These are phyloP conservation scores for Andricus quercusramuli DNA, from an alignment of 2,888 invertebrate genomes.

Conservation along the genomic window DNA sequence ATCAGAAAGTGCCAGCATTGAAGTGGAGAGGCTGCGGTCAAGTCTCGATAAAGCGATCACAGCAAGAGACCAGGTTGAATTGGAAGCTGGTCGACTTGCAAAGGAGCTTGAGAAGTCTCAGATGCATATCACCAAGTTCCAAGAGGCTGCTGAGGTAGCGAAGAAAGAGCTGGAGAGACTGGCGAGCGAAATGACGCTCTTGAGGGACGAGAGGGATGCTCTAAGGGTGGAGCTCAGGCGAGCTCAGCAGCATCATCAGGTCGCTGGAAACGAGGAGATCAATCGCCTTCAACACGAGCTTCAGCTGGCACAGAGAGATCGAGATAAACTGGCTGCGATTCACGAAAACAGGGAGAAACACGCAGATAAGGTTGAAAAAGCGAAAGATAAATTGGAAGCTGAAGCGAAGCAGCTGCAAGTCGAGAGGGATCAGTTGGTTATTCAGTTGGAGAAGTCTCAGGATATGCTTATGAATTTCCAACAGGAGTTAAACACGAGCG, in stretches of 20 bases:
- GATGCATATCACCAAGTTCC: slow-evolving; percentile 89
- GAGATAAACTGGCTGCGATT: slow-evolving; percentile 88
- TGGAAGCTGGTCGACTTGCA: slow-evolving; percentile 90
- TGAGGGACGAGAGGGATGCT: slow-evolving; percentile 90
- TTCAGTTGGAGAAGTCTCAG: slow-evolving; percentile 94
- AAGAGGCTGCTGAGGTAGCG: slow-evolving; percentile 90
- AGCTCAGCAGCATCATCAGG: slow-evolving; percentile 83
- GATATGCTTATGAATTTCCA: slow-evolving; percentile 96
- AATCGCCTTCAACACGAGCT: slow-evolving; percentile 87
- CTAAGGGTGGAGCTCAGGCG: slow-evolving; percentile 85
- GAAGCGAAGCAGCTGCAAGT: slow-evolving; percentile 92
- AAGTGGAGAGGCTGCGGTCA: slow-evolving; percentile 91
- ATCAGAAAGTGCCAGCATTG: slow-evolving; percentile 81
- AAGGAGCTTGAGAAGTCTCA: slow-evolving; percentile 93
- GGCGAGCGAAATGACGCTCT: slow-evolving; percentile 88
- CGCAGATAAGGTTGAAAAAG: slow-evolving; percentile 90
- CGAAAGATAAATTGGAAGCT: slow-evolving; percentile 90
- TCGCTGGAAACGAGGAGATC: slow-evolving; percentile 86
- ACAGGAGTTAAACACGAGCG: slow-evolving; percentile 91
- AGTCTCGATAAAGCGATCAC: slow-evolving; percentile 92
- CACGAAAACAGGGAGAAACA: slow-evolving; percentile 89
- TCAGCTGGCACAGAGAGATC: slow-evolving; percentile 85
- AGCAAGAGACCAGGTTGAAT: slow-evolving; percentile 90
- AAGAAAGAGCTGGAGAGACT: slow-evolving; percentile 92
- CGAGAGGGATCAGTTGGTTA: slow-evolving; percentile 92